A percentile compares a stretch with the other conserved stretches of the same genome.
Evolutionary conservation across 92 coral and sea anemone species (phyloP).

Genomic region (Pocillopora grandis): DNA sequence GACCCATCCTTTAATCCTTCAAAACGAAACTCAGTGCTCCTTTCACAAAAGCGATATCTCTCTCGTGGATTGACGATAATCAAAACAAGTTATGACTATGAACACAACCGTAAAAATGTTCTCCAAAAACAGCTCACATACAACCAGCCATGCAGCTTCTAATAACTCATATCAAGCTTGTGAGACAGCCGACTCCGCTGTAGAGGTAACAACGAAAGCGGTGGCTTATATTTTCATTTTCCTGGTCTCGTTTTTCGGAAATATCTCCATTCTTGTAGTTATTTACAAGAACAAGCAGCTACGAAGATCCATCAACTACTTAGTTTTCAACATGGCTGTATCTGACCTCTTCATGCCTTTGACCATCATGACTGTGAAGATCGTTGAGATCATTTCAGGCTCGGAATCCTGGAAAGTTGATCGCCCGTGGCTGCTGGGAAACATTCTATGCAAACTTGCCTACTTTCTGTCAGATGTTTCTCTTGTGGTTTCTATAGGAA

Average conservation of each 20-base stretch:
- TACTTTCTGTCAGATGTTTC: not conserved
- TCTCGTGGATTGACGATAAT: too few relatives aligned
- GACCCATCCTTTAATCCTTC: too few relatives aligned
- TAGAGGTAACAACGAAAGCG: not conserved
- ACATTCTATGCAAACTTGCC: not conserved
- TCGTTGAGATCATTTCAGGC: constrained; percentile 1
- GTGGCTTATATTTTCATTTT: not conserved
- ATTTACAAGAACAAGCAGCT: constrained; percentile 8
- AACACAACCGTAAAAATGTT: too few relatives aligned
- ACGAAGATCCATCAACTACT: constrained; percentile 22
- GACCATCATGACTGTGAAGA: not conserved
- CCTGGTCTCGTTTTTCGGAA: constrained; percentile 22
- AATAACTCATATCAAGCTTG: not conserved
- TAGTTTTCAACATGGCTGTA: constrained; percentile 31
- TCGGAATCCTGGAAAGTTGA: not conserved
- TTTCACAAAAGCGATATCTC: too few relatives aligned
- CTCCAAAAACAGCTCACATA: too few relatives aligned
- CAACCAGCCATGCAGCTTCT: not conserved
- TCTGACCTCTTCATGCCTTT: constrained; percentile 28
- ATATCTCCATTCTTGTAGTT: constrained; percentile 5
- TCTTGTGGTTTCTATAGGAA: not conserved
- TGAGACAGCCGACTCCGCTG: not conserved
- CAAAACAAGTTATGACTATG: too few relatives aligned
- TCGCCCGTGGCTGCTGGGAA: not conserved
- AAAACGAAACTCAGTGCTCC: too few relatives aligned